A percentile compares a stretch with the other conserved stretches of the same genome.
Evolutionary conservation across 1,140 invertebrate genomes (phyloP).

Genomic region (Anoplophora glabripennis): DNA sequence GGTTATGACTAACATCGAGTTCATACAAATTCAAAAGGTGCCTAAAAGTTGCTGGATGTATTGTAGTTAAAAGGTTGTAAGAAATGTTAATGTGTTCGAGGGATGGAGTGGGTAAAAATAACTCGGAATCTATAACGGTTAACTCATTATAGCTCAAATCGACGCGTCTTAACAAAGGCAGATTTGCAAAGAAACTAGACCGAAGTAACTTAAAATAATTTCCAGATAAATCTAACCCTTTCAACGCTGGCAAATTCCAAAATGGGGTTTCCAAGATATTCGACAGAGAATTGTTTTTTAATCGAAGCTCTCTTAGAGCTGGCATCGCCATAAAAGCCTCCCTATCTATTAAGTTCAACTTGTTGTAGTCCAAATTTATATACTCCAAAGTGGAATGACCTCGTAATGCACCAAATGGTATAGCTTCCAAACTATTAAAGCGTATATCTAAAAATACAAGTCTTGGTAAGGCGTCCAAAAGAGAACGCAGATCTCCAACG

Average conservation of each 20-base stretch:
- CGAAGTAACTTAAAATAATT: constrained; percentile 74
- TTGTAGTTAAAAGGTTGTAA: constrained; percentile 62
- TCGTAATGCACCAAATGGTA: constrained; percentile 69
- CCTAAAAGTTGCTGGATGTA: constrained; percentile 72
- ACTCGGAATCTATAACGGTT: constrained; percentile 65
- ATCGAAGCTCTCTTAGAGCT: constrained; percentile 71
- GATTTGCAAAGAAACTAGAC: constrained; percentile 65
- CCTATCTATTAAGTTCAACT: constrained; percentile 66
- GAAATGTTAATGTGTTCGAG: constrained; percentile 79
- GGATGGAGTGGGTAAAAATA: constrained; percentile 67
- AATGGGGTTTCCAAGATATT: constrained; percentile 62
- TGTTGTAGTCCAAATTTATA: constrained; percentile 77
- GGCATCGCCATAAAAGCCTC: constrained; percentile 79
- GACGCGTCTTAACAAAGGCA: constrained; percentile 71
- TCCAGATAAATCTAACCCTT: constrained; percentile 75
- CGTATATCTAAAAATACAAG: constrained; percentile 75
- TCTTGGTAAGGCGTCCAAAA: constrained; percentile 73
- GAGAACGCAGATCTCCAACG: constrained; percentile 64
- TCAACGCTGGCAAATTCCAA: constrained; percentile 77
- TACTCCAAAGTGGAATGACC: constrained; percentile 77
- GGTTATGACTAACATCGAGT: constrained; percentile 74
- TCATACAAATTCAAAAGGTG: constrained; percentile 72
- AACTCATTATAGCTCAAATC: constrained; percentile 79
- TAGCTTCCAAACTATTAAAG: constrained; percentile 68
- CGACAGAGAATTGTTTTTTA: constrained; percentile 74